These are phyloP conservation scores for Penaeus vannamei DNA, from an alignment of 1,140 invertebrate species.

Conservation along the genomic window DNA sequence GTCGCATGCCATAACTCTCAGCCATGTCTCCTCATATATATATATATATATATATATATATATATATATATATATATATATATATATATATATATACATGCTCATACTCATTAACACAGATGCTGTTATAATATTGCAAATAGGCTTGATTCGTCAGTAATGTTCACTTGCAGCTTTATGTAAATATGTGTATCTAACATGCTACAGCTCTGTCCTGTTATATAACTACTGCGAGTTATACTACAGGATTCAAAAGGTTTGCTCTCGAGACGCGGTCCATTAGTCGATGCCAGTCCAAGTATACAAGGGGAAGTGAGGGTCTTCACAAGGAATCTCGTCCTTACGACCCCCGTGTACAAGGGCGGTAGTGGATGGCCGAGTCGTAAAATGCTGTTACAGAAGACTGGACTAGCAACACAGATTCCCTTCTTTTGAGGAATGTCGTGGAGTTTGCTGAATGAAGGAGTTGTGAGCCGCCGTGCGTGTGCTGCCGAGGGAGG, in stretches of 20 bases:
- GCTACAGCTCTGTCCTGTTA: conserved; percentile 19
- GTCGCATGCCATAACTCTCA: no score
- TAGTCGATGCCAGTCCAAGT: no score
- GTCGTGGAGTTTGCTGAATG: conserved; percentile 30
- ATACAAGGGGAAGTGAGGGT: no score
- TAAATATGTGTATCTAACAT: neutral
- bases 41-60: conserved; percentile 46
- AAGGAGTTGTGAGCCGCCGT: neutral
- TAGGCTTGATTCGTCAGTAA: no score
- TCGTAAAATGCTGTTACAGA: neutral
- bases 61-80: conserved; percentile 35
- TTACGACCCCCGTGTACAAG: no score
- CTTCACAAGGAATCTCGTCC: no score
- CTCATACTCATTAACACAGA: no score
- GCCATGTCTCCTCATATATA: conserved; percentile 2
- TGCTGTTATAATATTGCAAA: no score
- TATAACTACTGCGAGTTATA: conserved; percentile 35
- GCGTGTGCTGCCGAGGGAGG: no score
- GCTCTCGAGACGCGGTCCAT: neutral
- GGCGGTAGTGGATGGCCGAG: neutral
- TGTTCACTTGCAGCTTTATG: no score
- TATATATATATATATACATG: neutral
- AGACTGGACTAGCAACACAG: conserved; percentile 17
- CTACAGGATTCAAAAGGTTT: conserved; percentile 33
- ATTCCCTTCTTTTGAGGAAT: conserved; percentile 36